Evolutionary conservation across 2,113 vertebrate genomes (phyloP).

Genomic region (Cheilinus undulatus): DNA sequence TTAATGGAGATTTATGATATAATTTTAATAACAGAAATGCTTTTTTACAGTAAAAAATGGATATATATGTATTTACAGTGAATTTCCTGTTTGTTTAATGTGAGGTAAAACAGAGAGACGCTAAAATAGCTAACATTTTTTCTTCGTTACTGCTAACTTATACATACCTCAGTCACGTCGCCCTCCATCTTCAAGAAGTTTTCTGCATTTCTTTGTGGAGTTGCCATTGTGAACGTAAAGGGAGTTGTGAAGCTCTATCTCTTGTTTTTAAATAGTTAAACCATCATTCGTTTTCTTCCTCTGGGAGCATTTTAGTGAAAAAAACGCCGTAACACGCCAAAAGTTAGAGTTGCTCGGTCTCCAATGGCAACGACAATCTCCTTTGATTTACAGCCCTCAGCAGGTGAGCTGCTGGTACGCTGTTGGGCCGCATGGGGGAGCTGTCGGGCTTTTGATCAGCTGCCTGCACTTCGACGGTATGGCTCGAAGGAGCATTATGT

Average conservation of each 20-base stretch:
- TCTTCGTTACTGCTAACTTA: not conserved
- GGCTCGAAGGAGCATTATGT: too few relatives aligned
- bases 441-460: not conserved
- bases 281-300: not conserved
- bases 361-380: constrained; percentile 31
- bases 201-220: constrained; percentile 12
- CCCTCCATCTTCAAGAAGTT: not conserved
- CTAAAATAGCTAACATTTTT: not conserved
- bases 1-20: too few relatives aligned
- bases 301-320: not conserved
- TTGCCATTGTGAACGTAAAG: constrained; percentile 12
- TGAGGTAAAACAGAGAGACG: too few relatives aligned
- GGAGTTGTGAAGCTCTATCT: not conserved
- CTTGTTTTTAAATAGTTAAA: fast-evolving
- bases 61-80: too few relatives aligned
- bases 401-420: not conserved
- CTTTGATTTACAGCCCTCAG: fast-evolving
- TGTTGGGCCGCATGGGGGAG: constrained; percentile 48
- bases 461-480: too few relatives aligned
- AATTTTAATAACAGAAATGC: too few relatives aligned
- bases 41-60: too few relatives aligned
- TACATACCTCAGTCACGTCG: constrained; percentile 33
- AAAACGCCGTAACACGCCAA: too few relatives aligned
- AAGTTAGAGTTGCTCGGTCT: constrained; percentile 47
- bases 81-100: too few relatives aligned